Evolutionary conservation across 1,140 invertebrate species (phyloP).

Genomic region (Calephelis nemesis): DNA sequence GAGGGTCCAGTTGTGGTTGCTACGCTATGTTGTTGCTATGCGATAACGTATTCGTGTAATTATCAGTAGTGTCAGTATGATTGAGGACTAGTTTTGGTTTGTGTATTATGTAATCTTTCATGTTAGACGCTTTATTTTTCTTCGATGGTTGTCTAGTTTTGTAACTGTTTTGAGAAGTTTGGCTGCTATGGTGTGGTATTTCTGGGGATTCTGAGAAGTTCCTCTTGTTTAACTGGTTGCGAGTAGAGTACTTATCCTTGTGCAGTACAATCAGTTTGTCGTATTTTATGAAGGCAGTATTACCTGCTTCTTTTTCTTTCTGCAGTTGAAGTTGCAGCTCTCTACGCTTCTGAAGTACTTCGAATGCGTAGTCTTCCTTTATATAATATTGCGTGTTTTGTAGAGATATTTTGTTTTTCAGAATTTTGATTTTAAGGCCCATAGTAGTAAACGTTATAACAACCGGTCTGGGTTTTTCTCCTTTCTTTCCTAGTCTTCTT

Average conservation of each 20-base stretch:
- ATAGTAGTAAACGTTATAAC: constrained; percentile 33
- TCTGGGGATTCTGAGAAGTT: constrained; percentile 26
- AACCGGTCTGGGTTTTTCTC: constrained; percentile 32
- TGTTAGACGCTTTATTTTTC: constrained; percentile 34
- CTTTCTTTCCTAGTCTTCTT: constrained; percentile 28
- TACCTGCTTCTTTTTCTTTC: constrained; percentile 28
- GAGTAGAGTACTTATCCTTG: constrained; percentile 10
- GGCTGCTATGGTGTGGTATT: background rate
- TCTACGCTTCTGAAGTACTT: constrained; percentile 36
- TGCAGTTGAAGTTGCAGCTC: constrained; percentile 30
- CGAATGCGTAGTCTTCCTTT: constrained; percentile 39
- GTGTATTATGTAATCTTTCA: background rate
- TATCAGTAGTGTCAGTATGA: background rate
- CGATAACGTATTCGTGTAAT: background rate
- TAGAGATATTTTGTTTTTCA: constrained; percentile 33
- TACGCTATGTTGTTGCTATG: background rate
- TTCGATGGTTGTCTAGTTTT: background rate
- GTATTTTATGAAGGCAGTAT: constrained; percentile 31
- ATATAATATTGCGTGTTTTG: constrained; percentile 35
- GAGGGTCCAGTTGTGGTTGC: background rate
- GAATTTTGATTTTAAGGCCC: constrained; percentile 36
- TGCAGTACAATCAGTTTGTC: constrained; percentile 31
- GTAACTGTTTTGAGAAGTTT: background rate
- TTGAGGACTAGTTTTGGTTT: background rate
- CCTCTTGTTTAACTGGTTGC: constrained; percentile 28